A percentile compares a stretch with the other conserved stretches of the same genome.
These are phyloP conservation scores for Peromyscus polionotus DNA, from an alignment of 2,113 vertebrate genomes.

Conservation along the genomic window DNA sequence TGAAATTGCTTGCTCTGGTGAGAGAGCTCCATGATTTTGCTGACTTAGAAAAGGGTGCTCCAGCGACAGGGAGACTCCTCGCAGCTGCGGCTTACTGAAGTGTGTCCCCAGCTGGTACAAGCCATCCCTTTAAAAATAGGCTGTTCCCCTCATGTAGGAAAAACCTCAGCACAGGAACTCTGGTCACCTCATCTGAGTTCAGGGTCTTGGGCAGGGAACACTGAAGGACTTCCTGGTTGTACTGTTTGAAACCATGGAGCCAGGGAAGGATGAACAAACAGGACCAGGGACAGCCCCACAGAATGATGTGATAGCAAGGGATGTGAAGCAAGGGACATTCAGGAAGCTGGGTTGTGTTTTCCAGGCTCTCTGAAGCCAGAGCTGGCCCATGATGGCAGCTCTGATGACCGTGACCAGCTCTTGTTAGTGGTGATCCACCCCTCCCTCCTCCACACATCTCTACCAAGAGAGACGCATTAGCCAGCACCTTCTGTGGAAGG, in stretches of 20 bases:
- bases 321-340: conserved; percentile 70
- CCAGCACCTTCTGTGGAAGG: neutral
- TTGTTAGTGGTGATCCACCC: conserved; percentile 2
- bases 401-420: neutral
- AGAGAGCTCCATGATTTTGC: neutral
- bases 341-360: conserved; percentile 87
- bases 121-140: neutral
- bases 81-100: neutral
- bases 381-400: neutral
- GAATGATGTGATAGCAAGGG: neutral
- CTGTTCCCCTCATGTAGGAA: neutral
- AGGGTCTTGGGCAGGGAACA: neutral
- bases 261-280: conserved; percentile 17
- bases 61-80: neutral
- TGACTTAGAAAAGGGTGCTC: neutral
- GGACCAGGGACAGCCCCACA: neutral
- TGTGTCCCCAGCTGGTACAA: neutral
- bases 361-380: conserved; percentile 57
- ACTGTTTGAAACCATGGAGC: neutral
- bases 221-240: neutral
- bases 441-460: conserved; percentile 66
- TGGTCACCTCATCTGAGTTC: neutral
- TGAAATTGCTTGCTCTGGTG: neutral
- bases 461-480: neutral
- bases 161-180: neutral